These are phyloP conservation scores for Gortyna flavago DNA, from an alignment of 2,888 invertebrate genomes.

Conservation along the genomic window DNA sequence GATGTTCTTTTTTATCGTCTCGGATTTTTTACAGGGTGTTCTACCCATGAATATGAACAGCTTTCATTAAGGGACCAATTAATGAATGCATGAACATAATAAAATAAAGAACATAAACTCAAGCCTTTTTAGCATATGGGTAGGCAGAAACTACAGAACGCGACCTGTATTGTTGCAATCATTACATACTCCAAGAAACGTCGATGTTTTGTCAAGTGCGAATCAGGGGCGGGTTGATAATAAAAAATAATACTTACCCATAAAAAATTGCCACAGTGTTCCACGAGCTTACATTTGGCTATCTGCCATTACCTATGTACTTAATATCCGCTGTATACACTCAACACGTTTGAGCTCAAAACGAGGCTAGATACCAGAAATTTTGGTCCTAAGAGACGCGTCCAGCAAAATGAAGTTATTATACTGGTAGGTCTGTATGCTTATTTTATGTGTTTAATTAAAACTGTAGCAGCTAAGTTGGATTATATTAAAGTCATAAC, in stretches of 20 bases:
- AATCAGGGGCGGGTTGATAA: background rate
- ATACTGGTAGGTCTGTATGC: background rate
- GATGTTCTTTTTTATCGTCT: too few species aligned
- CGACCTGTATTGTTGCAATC: too few species aligned
- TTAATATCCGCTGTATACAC: conserved; percentile 8
- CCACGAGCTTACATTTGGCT: conserved; percentile 26
- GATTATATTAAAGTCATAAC: background rate
- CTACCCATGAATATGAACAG: too few species aligned
- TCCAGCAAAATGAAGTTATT: conserved; percentile 5
- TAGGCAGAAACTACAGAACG: too few species aligned
- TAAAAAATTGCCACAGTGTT: background rate
- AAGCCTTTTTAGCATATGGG: too few species aligned
- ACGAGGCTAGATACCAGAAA: conserved; percentile 20
- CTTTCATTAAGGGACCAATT: too few species aligned
- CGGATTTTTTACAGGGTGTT: too few species aligned
- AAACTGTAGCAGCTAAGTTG: background rate
- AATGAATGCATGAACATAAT: too few species aligned
- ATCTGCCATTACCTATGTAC: conserved; percentile 27
- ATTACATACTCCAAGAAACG: background rate
- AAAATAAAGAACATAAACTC: too few species aligned
- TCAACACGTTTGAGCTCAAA: conserved; percentile 38
- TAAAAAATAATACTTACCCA: background rate
- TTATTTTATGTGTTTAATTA: conserved; percentile 17
- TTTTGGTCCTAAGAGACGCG: conserved; percentile 18
- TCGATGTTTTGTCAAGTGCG: background rate